Conservation (phyloP, 2,113 vertebrate genomes). For the Pimephales promelas region DNA sequence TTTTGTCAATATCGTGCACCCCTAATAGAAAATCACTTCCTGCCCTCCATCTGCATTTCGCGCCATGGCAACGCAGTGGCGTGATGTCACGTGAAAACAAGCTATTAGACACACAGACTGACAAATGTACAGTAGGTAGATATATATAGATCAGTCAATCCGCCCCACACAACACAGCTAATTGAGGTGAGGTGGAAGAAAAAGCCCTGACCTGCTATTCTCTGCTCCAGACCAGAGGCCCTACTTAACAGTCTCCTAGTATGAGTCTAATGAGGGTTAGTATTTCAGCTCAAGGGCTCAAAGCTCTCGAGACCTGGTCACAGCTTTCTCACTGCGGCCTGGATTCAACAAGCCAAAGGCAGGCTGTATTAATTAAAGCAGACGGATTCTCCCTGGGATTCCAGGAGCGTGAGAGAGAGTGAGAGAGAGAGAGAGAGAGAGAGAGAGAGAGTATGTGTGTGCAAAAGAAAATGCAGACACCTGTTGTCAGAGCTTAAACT, state of each 20-base stretch:
- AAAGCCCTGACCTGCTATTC: conserved; percentile 7
- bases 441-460: not conserved
- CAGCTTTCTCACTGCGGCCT: conserved; percentile 23
- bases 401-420: not conserved
- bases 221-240: not conserved
- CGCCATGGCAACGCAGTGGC: too few species aligned
- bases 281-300: conserved; percentile 21
- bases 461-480: not conserved
- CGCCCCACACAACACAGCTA: too few species aligned
- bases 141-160: too few species aligned
- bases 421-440: not conserved
- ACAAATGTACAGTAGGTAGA: too few species aligned
- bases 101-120: too few species aligned
- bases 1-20: too few species aligned
- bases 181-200: too few species aligned
- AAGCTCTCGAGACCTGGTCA: conserved; percentile 36
- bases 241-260: conserved; percentile 8
- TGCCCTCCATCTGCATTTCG: too few species aligned
- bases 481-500: conserved; percentile 1
- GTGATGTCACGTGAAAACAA: too few species aligned
- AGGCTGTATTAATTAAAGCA: conserved; percentile 48
- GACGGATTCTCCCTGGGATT: conserved; percentile 26
- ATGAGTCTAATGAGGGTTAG: conserved; percentile 32
- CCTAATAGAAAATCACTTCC: too few species aligned
- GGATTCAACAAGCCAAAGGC: conserved; percentile 33